These are phyloP conservation scores for Microcebus ravelobensis DNA, from an alignment of 2,113 vertebrate species.

Conservation along the genomic window DNA sequence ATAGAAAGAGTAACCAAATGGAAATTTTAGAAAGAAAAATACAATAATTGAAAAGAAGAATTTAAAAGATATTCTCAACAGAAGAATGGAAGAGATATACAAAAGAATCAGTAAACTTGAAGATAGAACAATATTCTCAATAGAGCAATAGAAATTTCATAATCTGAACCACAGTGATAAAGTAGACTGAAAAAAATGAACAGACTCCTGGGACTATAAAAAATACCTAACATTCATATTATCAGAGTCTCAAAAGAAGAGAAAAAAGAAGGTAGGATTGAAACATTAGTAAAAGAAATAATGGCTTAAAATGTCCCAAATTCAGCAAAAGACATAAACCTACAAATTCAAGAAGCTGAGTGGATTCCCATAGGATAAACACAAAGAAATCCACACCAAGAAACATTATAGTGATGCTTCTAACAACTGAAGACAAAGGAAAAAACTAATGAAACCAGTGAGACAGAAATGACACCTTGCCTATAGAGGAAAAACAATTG, in stretches of 20 bases:
- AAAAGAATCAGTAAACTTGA: not conserved
- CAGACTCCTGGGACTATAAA: not conserved
- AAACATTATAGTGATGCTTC: not conserved
- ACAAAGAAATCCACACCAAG: not conserved
- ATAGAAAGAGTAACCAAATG: not conserved
- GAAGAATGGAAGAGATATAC: not conserved
- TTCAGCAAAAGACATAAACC: not conserved
- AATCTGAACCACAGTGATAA: not conserved
- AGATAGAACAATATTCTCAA: not conserved
- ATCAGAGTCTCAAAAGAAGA: not conserved
- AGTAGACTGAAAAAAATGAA: not conserved
- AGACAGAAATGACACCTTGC: not conserved
- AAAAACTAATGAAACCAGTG: not conserved
- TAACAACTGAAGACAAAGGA: not conserved
- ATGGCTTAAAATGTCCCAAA: not conserved
- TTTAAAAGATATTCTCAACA: not conserved
- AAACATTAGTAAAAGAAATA: not conserved
- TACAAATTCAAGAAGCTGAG: not conserved
- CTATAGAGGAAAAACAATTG: not conserved
- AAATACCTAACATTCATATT: not conserved
- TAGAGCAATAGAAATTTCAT: not conserved
- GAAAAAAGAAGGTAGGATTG: not conserved
- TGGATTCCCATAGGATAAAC: not conserved
- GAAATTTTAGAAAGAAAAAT: not conserved
- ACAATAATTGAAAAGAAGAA: not conserved